Evolutionary conservation across 1,140 invertebrate genomes (phyloP).

Genomic region (Eupristina koningsbergeri): DNA sequence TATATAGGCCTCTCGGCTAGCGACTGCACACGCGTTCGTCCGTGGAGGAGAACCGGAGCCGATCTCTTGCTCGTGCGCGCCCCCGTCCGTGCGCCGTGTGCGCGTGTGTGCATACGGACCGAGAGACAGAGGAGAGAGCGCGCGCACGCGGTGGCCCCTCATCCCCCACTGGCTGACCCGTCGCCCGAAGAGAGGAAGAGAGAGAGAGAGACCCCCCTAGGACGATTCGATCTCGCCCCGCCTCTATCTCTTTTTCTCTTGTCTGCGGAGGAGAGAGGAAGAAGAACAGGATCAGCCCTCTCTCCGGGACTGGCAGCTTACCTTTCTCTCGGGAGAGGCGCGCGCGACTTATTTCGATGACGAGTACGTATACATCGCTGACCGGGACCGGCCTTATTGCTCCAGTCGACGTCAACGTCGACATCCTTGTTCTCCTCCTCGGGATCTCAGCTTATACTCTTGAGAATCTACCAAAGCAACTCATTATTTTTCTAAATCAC

Average conservation of each 20-base stretch:
- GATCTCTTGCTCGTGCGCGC: conserved; percentile 53
- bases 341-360: conserved; percentile 8
- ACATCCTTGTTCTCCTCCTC: no score
- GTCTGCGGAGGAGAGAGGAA: conserved; percentile 5
- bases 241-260: conserved; percentile 47
- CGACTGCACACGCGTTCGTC: conserved; percentile 68
- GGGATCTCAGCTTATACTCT: no score
- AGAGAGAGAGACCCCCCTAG: conserved; percentile 57
- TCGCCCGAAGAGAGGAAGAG: conserved; percentile 9
- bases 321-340: conserved; percentile 6
- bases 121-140: no score
- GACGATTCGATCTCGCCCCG: conserved; percentile 65
- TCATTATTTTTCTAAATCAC: no score
- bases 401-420: no score
- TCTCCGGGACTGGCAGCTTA: background rate
- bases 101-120: conserved; percentile 13
- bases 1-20: conserved; percentile 67
- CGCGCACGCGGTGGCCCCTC: conserved; percentile 54
- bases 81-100: conserved; percentile 8
- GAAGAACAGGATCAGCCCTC: conserved; percentile 33
- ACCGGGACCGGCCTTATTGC: no score
- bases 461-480: no score
- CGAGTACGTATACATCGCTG: no score
- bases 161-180: conserved; percentile 37
- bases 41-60: conserved; percentile 65